Evolutionary conservation across 2,113 vertebrate species (phyloP).

Genomic region (Hippocampus abdominalis): DNA sequence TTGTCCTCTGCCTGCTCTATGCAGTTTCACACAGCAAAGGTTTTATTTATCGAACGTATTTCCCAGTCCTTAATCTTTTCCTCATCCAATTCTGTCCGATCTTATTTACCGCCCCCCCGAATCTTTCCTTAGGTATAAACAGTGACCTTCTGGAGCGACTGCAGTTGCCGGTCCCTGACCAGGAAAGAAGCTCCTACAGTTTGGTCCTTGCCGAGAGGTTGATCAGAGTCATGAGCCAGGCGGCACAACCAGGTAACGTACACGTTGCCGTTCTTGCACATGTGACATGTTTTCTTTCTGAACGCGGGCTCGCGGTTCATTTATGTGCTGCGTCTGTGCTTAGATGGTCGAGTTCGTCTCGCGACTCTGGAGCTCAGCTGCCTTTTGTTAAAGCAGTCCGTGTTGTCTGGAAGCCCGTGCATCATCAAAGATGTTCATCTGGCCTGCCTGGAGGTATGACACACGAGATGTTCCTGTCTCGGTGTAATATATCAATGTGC

Average conservation of each 20-base stretch:
- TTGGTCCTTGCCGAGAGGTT: constrained; percentile 87
- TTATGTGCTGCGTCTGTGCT: constrained; percentile 17
- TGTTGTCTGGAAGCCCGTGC: constrained; percentile 78
- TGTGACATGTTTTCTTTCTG: background rate
- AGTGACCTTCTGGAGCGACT: constrained; percentile 84
- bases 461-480: background rate
- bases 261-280: background rate
- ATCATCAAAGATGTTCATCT: constrained; percentile 94
- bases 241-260: constrained; percentile 84
- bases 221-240: constrained; percentile 90
- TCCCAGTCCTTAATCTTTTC: background rate
- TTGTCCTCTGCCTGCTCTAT: constrained; percentile 94
- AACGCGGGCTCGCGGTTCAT: background rate
- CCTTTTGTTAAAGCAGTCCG: constrained; percentile 91
- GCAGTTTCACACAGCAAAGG: constrained; percentile 97
- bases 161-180: constrained; percentile 82
- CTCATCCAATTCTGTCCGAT: background rate
- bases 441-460: constrained; percentile 89
- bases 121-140: constrained; percentile 81
- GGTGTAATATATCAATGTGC: background rate
- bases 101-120: background rate
- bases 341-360: constrained; percentile 91
- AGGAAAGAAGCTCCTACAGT: constrained; percentile 84
- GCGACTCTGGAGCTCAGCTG: constrained; percentile 93
- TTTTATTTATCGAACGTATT: constrained; percentile 25